Evolutionary conservation across 2,113 vertebrate genomes (phyloP), one percentile per base, ranked within the genome.

Genomic region (Equus przewalskii): DNA sequence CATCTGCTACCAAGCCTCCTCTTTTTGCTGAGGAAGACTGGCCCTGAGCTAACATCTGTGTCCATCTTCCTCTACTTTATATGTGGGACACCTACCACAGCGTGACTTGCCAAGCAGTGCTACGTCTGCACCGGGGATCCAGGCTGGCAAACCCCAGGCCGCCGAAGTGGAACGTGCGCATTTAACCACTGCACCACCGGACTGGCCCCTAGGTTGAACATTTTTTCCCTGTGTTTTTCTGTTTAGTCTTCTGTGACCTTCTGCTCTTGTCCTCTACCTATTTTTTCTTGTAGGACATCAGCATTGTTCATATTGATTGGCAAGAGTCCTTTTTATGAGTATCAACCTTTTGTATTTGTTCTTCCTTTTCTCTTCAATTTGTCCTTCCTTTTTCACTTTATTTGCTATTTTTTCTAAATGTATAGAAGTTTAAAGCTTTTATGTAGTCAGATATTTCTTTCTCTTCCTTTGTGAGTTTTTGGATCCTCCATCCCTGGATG

Each of bases 391-490:
- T 91, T 87, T 89, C 46, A 94, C 87, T 95, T 93, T 89, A 86
- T 82, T 76, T 86, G 28, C 30, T 44, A 14, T 56, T 12, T 46
- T 41, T 73, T 82, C 67, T 92, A 26, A 80, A 21, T 44, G 56
- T 62, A 62, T 73, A n/a, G n/a, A 73, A 41, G 6, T 73, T 75
- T 95, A 58, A 86, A 72, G 83, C 33, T 51, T 85, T 82, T 64
- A 60, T 90, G 9, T 51, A 79, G 65, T 92, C 16, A 89, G 33
- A 49, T 85, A 51, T 72, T 58, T 94, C 24, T 69, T 28, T 75
- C n/a, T 85, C 76, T 80, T 82, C 49, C 72, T 91, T 91, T 56
- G 82, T 85, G n/a, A 76, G 30, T 93, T 92, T 54, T 93, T 95
- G 75, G 49, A 82, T 86, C 64, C 65, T 85, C 76, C 33, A 65